These are phyloP conservation scores for Penaeus indicus DNA, from an alignment of 1,140 invertebrate genomes.

Conservation along the genomic window DNA sequence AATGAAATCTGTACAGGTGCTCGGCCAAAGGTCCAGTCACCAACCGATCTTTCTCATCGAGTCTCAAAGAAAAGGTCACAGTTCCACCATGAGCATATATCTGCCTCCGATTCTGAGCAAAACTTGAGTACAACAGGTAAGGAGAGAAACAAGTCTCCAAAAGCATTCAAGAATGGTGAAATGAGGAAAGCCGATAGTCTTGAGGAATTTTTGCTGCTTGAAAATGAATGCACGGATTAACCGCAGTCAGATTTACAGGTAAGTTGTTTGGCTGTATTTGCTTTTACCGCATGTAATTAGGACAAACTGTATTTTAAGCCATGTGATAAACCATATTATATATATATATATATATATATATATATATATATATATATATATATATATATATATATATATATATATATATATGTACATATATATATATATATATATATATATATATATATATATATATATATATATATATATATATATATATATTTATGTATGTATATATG, in stretches of 20 bases:
- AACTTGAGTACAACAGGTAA: conserved; percentile 28
- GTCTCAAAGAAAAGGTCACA: conserved; percentile 15
- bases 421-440: too few relatives aligned
- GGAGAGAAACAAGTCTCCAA: conserved; percentile 29
- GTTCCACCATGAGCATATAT: not conserved
- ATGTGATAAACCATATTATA: conserved; percentile 30
- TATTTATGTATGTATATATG: too few relatives aligned
- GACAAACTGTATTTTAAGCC: conserved; percentile 12
- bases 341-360: conserved; percentile 22
- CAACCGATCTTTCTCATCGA: too few relatives aligned
- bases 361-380: not conserved
- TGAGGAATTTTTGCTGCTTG: conserved; percentile 77
- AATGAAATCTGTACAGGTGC: not conserved
- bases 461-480: too few relatives aligned
- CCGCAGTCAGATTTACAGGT: conserved; percentile 70
- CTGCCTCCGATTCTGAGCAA: conserved; percentile 38
- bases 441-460: too few relatives aligned
- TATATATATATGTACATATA: too few relatives aligned
- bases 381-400: too few relatives aligned
- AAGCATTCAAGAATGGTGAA: conserved; percentile 28
- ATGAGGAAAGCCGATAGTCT: conserved; percentile 76
- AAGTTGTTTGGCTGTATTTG: conserved; percentile 43
- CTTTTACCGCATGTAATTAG: conserved; percentile 58
- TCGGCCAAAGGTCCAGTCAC: conserved; percentile 11
- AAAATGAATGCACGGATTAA: conserved; percentile 76